These are phyloP conservation scores for Lycaena phlaeas DNA, from an alignment of 2,888 invertebrate species.

Conservation along the genomic window DNA sequence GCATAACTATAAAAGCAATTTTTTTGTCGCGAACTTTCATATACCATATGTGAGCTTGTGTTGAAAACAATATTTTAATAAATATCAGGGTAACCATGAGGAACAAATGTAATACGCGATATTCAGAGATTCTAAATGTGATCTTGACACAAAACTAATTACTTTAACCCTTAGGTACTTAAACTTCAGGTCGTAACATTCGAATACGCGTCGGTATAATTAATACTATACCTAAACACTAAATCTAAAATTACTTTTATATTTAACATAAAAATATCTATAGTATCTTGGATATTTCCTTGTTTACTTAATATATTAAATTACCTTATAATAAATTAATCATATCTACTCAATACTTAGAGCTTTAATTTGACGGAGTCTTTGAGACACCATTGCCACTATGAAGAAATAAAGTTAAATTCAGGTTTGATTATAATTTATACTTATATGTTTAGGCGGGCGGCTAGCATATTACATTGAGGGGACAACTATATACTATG, in stretches of 20 bases:
- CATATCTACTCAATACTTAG: conserved; percentile 67
- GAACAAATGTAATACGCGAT: too few relatives aligned
- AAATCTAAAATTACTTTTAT: conserved; percentile 37
- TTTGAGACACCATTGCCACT: conserved; percentile 44
- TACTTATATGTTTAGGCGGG: background rate
- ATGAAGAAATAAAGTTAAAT: conserved; percentile 28
- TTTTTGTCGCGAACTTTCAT: too few relatives aligned
- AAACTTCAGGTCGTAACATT: conserved; percentile 41
- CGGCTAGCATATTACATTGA: background rate
- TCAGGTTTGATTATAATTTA: background rate
- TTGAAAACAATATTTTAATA: conserved; percentile 6
- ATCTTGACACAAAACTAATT: too few relatives aligned
- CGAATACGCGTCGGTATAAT: conserved; percentile 40
- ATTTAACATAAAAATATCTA: conserved; percentile 43
- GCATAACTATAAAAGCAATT: too few relatives aligned
- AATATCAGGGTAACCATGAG: background rate
- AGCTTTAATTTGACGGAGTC: conserved; percentile 41
- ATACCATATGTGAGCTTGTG: background rate
- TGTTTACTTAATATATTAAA: conserved; percentile 50
- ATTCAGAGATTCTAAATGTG: too few relatives aligned
- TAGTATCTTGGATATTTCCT: conserved; percentile 69
- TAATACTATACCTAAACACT: conserved; percentile 44
- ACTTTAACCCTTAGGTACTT: too few relatives aligned
- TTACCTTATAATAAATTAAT: conserved; percentile 63
- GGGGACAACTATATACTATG: background rate